These are phyloP conservation scores for Gymnothorax reevesii DNA, from an alignment of 2,797 vertebrate species.

Conservation along the genomic window DNA sequence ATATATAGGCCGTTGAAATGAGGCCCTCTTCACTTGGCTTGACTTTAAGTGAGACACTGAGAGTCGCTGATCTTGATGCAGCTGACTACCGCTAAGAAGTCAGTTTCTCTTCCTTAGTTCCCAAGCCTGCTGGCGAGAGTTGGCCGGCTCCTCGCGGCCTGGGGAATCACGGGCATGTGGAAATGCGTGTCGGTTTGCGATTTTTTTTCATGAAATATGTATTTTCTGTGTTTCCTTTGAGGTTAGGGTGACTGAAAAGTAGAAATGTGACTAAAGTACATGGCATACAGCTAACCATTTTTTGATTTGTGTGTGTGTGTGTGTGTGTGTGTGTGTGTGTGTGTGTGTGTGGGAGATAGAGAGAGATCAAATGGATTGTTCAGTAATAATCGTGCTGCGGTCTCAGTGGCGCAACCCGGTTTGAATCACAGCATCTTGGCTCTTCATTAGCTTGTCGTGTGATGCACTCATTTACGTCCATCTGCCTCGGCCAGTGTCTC, in stretches of 20 bases:
- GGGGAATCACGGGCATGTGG: background rate
- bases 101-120: constrained; percentile 19
- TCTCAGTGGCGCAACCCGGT: constrained; percentile 51
- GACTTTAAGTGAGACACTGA: background rate
- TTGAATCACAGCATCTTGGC: constrained; percentile 71
- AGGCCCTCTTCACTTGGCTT: background rate
- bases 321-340: constrained; percentile 5
- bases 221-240: background rate
- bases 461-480: constrained; percentile 55
- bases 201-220: background rate
- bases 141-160: background rate
- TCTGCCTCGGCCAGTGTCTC: background rate
- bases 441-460: constrained; percentile 56
- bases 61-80: too few species aligned
- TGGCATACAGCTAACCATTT: background rate
- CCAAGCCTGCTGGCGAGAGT: background rate
- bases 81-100: background rate
- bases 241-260: background rate
- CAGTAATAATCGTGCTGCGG: constrained; percentile 27
- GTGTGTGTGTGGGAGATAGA: constrained; percentile 5
- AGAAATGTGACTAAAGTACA: background rate
- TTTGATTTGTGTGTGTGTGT: background rate
- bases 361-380: constrained; percentile 16
- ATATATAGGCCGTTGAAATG: background rate
- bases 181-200: background rate